A percentile compares a stretch with the other conserved stretches of the same genome.
Evolutionary conservation across 35 echinoderm and acorn worm species (phyloP).

Genomic region (Apostichopus japonicus): DNA sequence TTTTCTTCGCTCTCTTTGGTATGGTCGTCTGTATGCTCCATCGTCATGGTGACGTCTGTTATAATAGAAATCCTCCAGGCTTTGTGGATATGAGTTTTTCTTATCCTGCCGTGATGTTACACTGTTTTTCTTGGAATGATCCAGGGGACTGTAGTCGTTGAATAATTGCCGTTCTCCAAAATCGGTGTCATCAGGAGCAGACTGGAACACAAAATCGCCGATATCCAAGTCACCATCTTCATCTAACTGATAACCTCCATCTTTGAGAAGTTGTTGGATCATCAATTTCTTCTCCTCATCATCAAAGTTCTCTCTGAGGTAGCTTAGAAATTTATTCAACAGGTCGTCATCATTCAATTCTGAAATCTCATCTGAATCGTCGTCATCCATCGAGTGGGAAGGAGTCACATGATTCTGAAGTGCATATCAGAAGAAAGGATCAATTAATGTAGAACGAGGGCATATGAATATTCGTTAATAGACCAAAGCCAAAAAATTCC

Average conservation of each 20-base stretch:
- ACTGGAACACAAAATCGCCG: not conserved
- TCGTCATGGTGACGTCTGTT: not conserved
- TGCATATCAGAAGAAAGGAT: no score
- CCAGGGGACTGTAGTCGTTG: not conserved
- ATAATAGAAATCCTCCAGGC: constrained; percentile 4
- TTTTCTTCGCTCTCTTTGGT: not conserved
- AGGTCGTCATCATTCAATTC: no score
- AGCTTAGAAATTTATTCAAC: no score
- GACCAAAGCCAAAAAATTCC: no score
- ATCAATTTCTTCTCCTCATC: constrained; percentile 10
- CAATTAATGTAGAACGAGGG: no score
- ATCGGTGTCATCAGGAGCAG: not conserved
- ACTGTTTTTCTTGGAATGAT: not conserved
- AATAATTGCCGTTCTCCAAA: not conserved
- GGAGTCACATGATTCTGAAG: no score
- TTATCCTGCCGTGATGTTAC: not conserved
- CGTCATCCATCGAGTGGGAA: no score
- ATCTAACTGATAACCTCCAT: not conserved
- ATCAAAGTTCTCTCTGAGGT: no score
- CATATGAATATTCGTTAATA: no score
- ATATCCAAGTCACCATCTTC: not conserved
- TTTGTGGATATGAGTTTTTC: not conserved
- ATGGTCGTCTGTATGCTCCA: not conserved
- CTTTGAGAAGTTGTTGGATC: constrained; percentile 21
- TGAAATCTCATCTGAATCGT: no score